A percentile compares a stretch with the other conserved stretches of the same genome.
Conservation (phyloP, 2,888 invertebrate genomes). For the Acholoe squamosa region DNA sequence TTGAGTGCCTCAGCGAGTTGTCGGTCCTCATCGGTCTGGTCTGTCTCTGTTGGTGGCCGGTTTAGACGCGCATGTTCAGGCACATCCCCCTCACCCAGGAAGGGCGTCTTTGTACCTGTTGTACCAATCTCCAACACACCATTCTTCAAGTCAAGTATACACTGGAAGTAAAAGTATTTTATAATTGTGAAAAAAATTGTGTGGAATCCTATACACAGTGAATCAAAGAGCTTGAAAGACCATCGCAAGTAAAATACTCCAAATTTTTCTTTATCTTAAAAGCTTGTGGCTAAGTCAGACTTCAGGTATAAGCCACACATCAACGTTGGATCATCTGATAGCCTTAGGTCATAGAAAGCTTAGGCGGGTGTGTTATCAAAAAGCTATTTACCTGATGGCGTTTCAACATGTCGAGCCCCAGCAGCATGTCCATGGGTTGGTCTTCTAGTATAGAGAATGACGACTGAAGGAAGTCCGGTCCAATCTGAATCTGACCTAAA, state of each 20-base stretch:
- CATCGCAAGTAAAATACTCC: too few species aligned
- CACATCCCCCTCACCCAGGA: conserved; percentile 91
- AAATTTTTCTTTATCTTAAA: neutral
- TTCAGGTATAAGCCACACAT: too few species aligned
- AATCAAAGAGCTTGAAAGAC: too few species aligned
- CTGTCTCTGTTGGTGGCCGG: conserved; percentile 63
- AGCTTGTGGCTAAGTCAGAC: too few species aligned
- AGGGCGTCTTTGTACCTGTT: conserved; percentile 94
- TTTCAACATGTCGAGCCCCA: conserved; percentile 98
- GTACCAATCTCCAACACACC: conserved; percentile 96
- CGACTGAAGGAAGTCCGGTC: conserved; percentile 94
- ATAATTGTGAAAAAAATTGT: too few species aligned
- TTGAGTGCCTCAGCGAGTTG: conserved; percentile 81
- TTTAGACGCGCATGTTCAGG: conserved; percentile 92
- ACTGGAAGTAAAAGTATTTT: conserved; percentile 84
- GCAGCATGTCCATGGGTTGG: conserved; percentile 98
- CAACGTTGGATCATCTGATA: too few species aligned
- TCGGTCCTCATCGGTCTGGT: conserved; percentile 75
- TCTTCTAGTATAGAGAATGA: conserved; percentile 98
- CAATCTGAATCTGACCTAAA: conserved; percentile 93
- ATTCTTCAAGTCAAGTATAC: conserved; percentile 94
- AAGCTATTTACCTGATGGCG: conserved; percentile 97
- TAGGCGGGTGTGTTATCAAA: too few species aligned
- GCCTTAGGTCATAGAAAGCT: too few species aligned
- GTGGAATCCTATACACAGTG: too few species aligned